Base-by-base conservation (phyloP, 2,888 invertebrate genomes). In the Latrodectus elegans region DNA sequence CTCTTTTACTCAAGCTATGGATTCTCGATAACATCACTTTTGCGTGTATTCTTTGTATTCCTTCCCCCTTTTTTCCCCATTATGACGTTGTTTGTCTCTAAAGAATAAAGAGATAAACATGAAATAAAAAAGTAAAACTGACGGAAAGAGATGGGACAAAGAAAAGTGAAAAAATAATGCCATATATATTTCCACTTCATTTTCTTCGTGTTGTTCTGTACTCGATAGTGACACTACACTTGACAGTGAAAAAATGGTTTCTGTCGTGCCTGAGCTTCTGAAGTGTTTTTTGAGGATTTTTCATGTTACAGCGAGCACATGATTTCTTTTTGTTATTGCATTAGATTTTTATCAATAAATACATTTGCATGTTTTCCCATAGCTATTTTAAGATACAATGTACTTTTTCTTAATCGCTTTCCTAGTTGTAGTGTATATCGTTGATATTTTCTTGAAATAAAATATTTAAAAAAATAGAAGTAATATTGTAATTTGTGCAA, bases 111-210 rank as follows among this genome's bases (percentile, higher is more conserved):
- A 60, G 60, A 60, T 15, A 60, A 60, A 60, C 60, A 38, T 60
- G 60, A 6, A 60, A 38, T 38, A 22, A 38, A 38, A 38, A 38
- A 38, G 38, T 38, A 38, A 60, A 60, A 12, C 12, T 60, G 12
- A 14, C 60, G n/a, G 60, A 60, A 15, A n/a, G 12, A n/a, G n/a
- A 60, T 60, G 60, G 60, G 12, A 60, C n/a, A 15, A n/a, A 60
- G n/a, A n/a, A 60, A 60, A 60, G 60, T 60, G 60, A n/a, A 60
- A 60, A 60, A 60, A 60, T 60, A 60, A 60, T 60, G n/a, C 60
- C 60, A 60, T 60, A 15, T 60, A 60, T 60, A 38, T 60, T 60
- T 60, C 60, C 11, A 11, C 60, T 60, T 60, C n/a, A 60, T n/a
- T 11, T 60, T 60, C n/a, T 60, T 9, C 12, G 12, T 11, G 38